Percentiles rank a stretch among this genome's conserved stretches.
Conservation (phyloP, 2,113 vertebrate species). For the Alosa alosa region DNA sequence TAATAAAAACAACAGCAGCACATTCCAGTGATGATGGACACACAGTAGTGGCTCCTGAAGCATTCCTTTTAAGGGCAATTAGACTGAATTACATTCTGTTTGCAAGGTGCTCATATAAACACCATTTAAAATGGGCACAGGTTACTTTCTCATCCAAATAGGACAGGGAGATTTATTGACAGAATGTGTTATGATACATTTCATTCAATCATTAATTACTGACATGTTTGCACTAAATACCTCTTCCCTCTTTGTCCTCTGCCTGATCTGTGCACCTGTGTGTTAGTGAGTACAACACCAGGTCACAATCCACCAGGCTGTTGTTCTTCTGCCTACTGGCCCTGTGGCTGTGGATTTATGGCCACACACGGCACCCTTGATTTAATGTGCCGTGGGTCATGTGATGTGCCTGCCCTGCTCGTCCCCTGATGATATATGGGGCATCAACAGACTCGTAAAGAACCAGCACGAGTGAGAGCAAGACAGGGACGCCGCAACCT, state of each 20-base stretch:
- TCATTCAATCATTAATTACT: background rate
- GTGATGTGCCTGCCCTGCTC: slow-evolving; percentile 3
- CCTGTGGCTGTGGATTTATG: slow-evolving; percentile 29
- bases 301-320: background rate
- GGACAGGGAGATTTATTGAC: background rate
- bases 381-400: slow-evolving; percentile 15
- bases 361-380: background rate
- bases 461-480: background rate
- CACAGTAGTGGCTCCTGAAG: background rate
- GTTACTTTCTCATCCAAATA: background rate
- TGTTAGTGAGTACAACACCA: background rate
- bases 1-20: slow-evolving; percentile 10
- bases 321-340: background rate
- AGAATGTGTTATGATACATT: background rate
- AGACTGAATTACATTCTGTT: background rate
- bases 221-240: background rate
- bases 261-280: no score
- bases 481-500: background rate
- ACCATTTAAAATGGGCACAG: background rate
- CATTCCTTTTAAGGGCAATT: background rate
- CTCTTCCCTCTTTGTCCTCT: background rate
- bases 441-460: background rate
- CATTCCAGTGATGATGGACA: background rate
- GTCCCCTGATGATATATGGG: slow-evolving; percentile 14
- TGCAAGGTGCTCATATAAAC: background rate